Evolutionary conservation across 1,140 invertebrate genomes (phyloP).

Genomic region (Drosophila hydei): DNA sequence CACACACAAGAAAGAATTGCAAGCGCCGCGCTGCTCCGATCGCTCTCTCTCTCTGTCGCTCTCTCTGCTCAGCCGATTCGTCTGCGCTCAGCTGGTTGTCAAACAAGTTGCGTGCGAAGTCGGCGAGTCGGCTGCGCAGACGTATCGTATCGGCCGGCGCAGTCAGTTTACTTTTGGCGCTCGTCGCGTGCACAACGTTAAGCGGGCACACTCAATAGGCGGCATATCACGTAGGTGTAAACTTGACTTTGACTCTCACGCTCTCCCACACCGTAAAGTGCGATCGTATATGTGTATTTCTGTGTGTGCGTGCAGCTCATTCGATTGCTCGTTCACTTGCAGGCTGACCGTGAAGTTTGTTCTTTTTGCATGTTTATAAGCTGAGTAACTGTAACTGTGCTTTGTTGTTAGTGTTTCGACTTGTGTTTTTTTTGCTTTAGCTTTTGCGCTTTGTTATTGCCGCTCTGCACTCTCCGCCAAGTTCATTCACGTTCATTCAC

Average conservation of each 20-base stretch:
- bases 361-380: slow-evolving; percentile 49
- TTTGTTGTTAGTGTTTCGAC: slow-evolving; percentile 21
- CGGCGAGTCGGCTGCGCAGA: slow-evolving; percentile 37
- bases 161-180: slow-evolving; percentile 64
- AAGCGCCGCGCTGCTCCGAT: slow-evolving; percentile 27
- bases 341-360: slow-evolving; percentile 52
- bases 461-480: slow-evolving; percentile 34
- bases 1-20: slow-evolving; percentile 53
- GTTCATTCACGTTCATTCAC: slow-evolving; percentile 75
- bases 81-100: slow-evolving; percentile 51
- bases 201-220: background rate
- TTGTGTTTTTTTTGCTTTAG: background rate
- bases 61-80: slow-evolving; percentile 5
- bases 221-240: slow-evolving; percentile 33
- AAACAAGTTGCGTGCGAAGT: slow-evolving; percentile 30
- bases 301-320: slow-evolving; percentile 12
- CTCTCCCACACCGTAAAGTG: slow-evolving; percentile 30
- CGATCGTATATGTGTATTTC: slow-evolving; percentile 26
- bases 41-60: slow-evolving; percentile 1
- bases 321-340: slow-evolving; percentile 20
- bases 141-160: slow-evolving; percentile 42
- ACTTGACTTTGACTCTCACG: slow-evolving; percentile 54
- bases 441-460: slow-evolving; percentile 9
- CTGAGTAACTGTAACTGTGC: slow-evolving; percentile 37
- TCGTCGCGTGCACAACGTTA: slow-evolving; percentile 62